Percentiles rank a stretch among this genome's conserved stretches.
Conservation (phyloP, 2,888 invertebrate genomes). For the Thymelicus acteon region DNA sequence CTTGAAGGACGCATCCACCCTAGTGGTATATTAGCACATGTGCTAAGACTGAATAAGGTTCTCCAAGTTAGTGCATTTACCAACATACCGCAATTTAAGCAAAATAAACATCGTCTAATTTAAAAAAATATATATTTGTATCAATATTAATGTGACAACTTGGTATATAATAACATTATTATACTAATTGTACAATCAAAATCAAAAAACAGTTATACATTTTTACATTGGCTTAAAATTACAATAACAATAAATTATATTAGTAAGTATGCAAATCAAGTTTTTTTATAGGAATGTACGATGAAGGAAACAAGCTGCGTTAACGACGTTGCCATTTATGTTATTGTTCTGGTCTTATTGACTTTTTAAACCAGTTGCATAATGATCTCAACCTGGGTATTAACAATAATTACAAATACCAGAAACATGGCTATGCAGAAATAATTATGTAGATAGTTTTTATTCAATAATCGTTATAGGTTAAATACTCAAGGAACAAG, state of each 20-base stretch:
- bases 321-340: not conserved
- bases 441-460: too few species aligned
- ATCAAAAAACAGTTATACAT: not conserved
- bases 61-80: too few species aligned
- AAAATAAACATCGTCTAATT: not conserved
- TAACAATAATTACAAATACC: not conserved
- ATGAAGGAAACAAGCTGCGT: not conserved
- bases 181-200: not conserved
- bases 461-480: too few species aligned
- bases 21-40: too few species aligned
- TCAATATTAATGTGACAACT: not conserved
- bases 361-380: not conserved
- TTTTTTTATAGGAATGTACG: not conserved
- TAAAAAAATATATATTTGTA: constrained; percentile 4
- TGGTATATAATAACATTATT: not conserved
- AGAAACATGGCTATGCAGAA: not conserved
- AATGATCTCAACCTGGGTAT: not conserved
- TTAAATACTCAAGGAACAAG: too few species aligned
- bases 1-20: too few species aligned
- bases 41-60: too few species aligned
- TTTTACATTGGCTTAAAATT: not conserved
- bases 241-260: constrained; percentile 10
- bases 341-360: not conserved
- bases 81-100: not conserved
- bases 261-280: not conserved